A percentile compares a stretch with the other conserved stretches of the same genome.
These are phyloP conservation scores for Drosophila miranda DNA, from an alignment of 1,140 invertebrate genomes.

Conservation along the genomic window DNA sequence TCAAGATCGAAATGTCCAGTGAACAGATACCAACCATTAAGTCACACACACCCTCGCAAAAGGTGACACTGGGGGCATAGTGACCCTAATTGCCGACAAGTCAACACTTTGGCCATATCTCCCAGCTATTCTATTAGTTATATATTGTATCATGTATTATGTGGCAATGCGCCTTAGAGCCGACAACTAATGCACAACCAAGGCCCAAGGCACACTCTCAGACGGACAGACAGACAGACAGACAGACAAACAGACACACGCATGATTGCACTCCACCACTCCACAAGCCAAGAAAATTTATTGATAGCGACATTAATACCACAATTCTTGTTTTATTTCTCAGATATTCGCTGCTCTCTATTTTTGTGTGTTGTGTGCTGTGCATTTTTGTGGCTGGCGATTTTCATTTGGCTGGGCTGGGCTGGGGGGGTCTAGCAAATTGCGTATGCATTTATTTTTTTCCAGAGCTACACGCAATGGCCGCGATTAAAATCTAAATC, in stretches of 20 bases:
- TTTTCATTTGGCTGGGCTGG: constrained; percentile 15
- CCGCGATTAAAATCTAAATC: constrained; percentile 78
- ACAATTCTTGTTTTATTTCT: constrained; percentile 54
- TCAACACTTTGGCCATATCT: constrained; percentile 70
- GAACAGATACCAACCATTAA: constrained; percentile 18
- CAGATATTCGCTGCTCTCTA: constrained; percentile 22
- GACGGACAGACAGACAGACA: background rate
- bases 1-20: constrained; percentile 29
- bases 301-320: constrained; percentile 76
- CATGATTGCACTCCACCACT: constrained; percentile 34
- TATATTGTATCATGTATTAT: constrained; percentile 31
- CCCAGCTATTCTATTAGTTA: constrained; percentile 61
- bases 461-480: constrained; percentile 62
- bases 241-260: constrained; percentile 24
- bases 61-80: constrained; percentile 34
- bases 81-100: constrained; percentile 75
- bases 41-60: constrained; percentile 26
- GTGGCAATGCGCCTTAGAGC: constrained; percentile 27
- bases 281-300: constrained; percentile 61
- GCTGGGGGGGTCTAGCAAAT: constrained; percentile 36
- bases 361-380: constrained; percentile 12
- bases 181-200: constrained; percentile 73
- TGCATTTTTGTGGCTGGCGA: background rate
- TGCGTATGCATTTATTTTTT: constrained; percentile 64
- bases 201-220: constrained; percentile 56